Evolutionary conservation across 2,888 invertebrate species (phyloP).

Genomic region (Apomyelois bistriatella): DNA sequence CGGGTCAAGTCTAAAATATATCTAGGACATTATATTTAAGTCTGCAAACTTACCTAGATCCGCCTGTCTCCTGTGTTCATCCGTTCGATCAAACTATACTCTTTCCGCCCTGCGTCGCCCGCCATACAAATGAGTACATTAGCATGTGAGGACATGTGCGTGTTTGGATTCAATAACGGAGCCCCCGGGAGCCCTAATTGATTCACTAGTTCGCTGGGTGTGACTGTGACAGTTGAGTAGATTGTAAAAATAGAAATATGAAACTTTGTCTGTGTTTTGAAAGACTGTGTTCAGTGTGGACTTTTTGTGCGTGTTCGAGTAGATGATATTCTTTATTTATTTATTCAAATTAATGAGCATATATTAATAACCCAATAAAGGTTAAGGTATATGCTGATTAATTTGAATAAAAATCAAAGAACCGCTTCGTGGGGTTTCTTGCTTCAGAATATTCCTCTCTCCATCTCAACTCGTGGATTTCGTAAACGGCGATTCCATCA

Average conservation of each 20-base stretch:
- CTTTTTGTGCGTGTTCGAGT: neutral
- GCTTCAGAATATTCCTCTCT: no score
- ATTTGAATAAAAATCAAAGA: no score
- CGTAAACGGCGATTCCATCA: no score
- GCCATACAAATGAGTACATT: conserved; percentile 4
- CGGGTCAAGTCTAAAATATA: no score
- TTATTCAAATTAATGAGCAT: neutral
- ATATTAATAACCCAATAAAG: no score
- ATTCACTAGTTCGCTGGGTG: neutral
- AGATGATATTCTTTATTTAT: neutral
- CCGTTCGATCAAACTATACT: neutral
- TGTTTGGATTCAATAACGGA: conserved; percentile 4
- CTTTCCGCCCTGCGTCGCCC: neutral
- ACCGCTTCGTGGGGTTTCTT: no score
- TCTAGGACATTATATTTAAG: no score
- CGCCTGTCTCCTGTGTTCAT: neutral
- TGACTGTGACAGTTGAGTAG: neutral
- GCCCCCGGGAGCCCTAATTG: conserved; percentile 2
- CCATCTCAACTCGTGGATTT: no score
- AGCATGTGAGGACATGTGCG: conserved; percentile 5
- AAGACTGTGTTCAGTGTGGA: neutral
- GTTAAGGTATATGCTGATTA: no score
- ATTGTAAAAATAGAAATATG: conserved; percentile 1
- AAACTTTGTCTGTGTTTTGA: neutral
- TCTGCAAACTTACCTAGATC: no score